phyloP scores from a whole-genome alignment of 2,113 vertebrate genomes.

The Python bivittatus region DNA sequence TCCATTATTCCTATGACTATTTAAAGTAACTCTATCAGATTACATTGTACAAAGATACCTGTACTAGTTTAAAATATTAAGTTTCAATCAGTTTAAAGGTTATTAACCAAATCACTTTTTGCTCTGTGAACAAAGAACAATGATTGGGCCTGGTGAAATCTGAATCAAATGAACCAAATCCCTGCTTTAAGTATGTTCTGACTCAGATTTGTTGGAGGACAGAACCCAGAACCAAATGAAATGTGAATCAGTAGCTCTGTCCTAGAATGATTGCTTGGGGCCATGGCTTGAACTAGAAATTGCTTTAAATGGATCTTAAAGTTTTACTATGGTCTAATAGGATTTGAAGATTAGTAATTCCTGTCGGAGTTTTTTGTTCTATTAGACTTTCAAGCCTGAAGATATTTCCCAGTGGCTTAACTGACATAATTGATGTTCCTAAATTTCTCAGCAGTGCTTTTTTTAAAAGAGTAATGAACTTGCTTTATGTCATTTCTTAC shows the following conservation, averaged over 20 bases:
- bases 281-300: not conserved
- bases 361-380: constrained; percentile 19
- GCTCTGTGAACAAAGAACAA: not conserved
- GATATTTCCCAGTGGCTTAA: constrained; percentile 58
- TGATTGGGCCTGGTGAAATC: not conserved
- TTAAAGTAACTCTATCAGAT: not conserved
- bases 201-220: not conserved
- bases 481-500: constrained; percentile 39
- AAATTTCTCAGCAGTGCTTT: constrained; percentile 47
- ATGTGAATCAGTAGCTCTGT: not conserved
- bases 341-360: constrained; percentile 42
- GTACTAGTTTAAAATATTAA: not conserved
- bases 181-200: not conserved
- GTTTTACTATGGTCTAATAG: constrained; percentile 34
- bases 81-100: not conserved
- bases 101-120: not conserved
- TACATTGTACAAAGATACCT: not conserved
- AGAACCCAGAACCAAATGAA: not conserved
- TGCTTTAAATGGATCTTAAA: not conserved
- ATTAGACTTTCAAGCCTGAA: constrained; percentile 32
- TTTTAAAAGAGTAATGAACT: constrained; percentile 34
- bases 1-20: not conserved
- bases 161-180: not conserved
- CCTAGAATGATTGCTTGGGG: not conserved
- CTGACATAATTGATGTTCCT: constrained; percentile 24